A percentile compares a stretch with the other conserved stretches of the same genome.
Evolutionary conservation across 2,888 invertebrate species (phyloP).

Genomic region (Coleophora flavipennella): DNA sequence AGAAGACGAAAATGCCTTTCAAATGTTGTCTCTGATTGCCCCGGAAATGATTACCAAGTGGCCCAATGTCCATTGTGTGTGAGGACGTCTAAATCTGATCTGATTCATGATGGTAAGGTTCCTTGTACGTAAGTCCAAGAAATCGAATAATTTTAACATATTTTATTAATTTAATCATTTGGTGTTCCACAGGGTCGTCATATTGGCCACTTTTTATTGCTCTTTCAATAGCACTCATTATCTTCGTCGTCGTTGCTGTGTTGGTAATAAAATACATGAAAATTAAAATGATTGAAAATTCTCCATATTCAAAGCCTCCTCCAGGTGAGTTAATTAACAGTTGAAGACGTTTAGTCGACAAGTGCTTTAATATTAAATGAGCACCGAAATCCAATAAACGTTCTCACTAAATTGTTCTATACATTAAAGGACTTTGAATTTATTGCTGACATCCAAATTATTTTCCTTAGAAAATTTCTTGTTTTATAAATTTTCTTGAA

Average conservation of each 20-base stretch:
- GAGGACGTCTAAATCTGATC: slow-evolving; percentile 53
- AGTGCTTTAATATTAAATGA: too few species aligned
- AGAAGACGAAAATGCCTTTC: slow-evolving; percentile 82
- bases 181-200: slow-evolving; percentile 44
- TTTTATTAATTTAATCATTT: neutral
- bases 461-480: too few species aligned
- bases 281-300: slow-evolving; percentile 51
- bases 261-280: slow-evolving; percentile 63
- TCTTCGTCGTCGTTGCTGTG: slow-evolving; percentile 55
- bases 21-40: slow-evolving; percentile 34
- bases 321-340: slow-evolving; percentile 37
- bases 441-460: too few species aligned
- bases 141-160: neutral
- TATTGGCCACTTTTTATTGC: slow-evolving; percentile 58
- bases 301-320: slow-evolving; percentile 57
- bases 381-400: too few species aligned
- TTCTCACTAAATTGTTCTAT: too few species aligned
- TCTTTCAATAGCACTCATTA: slow-evolving; percentile 53
- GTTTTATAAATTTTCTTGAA: too few species aligned
- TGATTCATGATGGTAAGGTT: slow-evolving; percentile 43
- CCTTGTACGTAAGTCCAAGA: neutral
- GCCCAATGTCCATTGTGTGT: slow-evolving; percentile 57
- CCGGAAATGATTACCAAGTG: slow-evolving; percentile 56
- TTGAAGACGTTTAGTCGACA: neutral
- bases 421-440: too few species aligned